A percentile compares a stretch with the other conserved stretches of the same genome.
phyloP scores from a whole-genome alignment of 2,797 vertebrate genomes.

The Poeciliopsis paucimaculata region DNA sequence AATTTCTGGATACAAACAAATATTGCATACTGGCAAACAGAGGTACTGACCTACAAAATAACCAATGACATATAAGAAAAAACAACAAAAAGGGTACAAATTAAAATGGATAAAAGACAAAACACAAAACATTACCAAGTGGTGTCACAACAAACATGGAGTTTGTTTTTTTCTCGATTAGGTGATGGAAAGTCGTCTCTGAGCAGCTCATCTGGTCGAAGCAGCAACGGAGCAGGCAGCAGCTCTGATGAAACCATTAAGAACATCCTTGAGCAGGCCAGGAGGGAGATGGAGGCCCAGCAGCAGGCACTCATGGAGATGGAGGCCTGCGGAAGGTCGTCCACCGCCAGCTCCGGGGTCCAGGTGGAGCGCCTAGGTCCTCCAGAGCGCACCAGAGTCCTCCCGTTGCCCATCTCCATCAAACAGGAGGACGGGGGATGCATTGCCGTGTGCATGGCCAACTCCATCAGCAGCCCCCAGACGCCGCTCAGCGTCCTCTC shows the following conservation, averaged over 20 bases:
- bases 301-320: slow-evolving; percentile 94
- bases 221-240: slow-evolving; percentile 85
- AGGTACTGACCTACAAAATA: no score
- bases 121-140: no score
- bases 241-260: slow-evolving; percentile 92
- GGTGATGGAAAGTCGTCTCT: slow-evolving; percentile 86
- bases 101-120: no score
- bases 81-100: no score
- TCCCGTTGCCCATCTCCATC: slow-evolving; percentile 79
- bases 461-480: slow-evolving; percentile 82
- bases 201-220: slow-evolving; percentile 74
- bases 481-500: slow-evolving; percentile 89
- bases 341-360: slow-evolving; percentile 58
- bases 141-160: no score
- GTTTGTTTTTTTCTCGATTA: slow-evolving; percentile 43
- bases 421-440: slow-evolving; percentile 90
- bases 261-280: slow-evolving; percentile 93
- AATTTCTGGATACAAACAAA: no score
- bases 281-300: slow-evolving; percentile 93
- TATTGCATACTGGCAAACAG: no score
- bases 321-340: slow-evolving; percentile 81
- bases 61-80: no score
- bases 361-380: slow-evolving; percentile 72
- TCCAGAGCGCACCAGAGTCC: slow-evolving; percentile 67
- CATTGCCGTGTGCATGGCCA: slow-evolving; percentile 69